These are phyloP conservation scores for Spicauda simplicius DNA, from an alignment of 2,888 invertebrate species.

Conservation along the genomic window DNA sequence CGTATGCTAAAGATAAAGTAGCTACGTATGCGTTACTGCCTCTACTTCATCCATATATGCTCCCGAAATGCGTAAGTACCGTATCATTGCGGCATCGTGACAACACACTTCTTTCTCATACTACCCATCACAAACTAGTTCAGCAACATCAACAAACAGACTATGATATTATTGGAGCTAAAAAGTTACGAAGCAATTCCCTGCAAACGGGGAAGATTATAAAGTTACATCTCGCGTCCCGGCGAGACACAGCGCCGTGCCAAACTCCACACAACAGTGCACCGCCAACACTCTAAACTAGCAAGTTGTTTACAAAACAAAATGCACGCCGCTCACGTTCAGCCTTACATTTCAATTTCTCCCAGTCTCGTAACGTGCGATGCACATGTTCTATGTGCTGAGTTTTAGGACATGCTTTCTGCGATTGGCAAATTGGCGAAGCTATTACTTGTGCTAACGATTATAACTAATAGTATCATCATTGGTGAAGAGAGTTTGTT, in stretches of 20 bases:
- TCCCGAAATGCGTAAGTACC: too few species aligned
- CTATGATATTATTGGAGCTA: background rate
- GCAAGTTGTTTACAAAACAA: constrained; percentile 43
- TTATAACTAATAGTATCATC: too few species aligned
- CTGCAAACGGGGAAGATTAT: background rate
- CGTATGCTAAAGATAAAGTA: too few species aligned
- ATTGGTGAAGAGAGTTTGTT: too few species aligned
- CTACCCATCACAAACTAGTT: too few species aligned
- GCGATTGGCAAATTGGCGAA: background rate
- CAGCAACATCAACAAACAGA: background rate
- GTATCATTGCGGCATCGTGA: too few species aligned
- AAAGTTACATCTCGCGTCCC: background rate
- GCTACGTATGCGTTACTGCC: too few species aligned
- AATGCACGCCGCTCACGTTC: constrained; percentile 41
- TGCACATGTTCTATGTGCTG: background rate
- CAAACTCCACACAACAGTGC: constrained; percentile 27
- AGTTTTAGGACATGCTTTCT: background rate
- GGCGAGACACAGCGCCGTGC: constrained; percentile 32
- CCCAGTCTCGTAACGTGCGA: background rate
- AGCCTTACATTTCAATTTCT: constrained; percentile 15
- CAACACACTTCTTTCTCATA: too few species aligned
- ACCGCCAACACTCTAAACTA: constrained; percentile 19
- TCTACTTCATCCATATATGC: too few species aligned
- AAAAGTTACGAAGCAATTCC: background rate
- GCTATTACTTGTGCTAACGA: background rate